Evolutionary conservation across 2,797 vertebrate genomes (phyloP).

Genomic region (Thamnophis elegans): DNA sequence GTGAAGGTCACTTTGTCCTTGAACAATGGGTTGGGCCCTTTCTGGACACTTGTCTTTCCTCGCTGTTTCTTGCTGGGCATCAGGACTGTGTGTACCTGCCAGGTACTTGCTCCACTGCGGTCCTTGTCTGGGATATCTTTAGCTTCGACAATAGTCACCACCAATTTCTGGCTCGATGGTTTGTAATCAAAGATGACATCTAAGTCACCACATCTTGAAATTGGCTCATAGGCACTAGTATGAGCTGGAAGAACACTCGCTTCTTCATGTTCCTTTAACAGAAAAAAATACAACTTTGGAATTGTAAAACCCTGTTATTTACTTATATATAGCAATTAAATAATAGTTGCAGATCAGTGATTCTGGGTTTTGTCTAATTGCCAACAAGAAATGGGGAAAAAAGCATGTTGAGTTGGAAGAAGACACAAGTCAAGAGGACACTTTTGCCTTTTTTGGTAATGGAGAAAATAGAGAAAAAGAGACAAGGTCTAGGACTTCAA

Average conservation of each 20-base stretch:
- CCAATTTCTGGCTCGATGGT: conserved; percentile 78
- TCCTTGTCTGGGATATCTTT: conserved; percentile 88
- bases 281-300: conserved; percentile 28
- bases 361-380: neutral
- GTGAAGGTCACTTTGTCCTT: conserved; percentile 86
- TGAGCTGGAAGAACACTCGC: conserved; percentile 51
- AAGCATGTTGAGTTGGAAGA: neutral
- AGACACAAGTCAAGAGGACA: neutral
- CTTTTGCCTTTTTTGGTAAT: neutral
- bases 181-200: conserved; percentile 82
- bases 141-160: conserved; percentile 80
- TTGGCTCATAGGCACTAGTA: conserved; percentile 64
- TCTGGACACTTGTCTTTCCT: conserved; percentile 83
- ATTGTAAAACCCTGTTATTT: neutral
- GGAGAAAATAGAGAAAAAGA: neutral
- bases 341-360: neutral
- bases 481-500: neutral
- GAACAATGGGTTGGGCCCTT: conserved; percentile 81
- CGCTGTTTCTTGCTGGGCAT: conserved; percentile 90
- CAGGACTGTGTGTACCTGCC: conserved; percentile 91
- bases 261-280: conserved; percentile 71
- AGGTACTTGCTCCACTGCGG: conserved; percentile 85
- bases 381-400: neutral
- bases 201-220: conserved; percentile 89
- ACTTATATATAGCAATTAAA: neutral